Base-by-base conservation (phyloP, 2,888 invertebrate species). In the Leptinotarsa juncta region DNA sequence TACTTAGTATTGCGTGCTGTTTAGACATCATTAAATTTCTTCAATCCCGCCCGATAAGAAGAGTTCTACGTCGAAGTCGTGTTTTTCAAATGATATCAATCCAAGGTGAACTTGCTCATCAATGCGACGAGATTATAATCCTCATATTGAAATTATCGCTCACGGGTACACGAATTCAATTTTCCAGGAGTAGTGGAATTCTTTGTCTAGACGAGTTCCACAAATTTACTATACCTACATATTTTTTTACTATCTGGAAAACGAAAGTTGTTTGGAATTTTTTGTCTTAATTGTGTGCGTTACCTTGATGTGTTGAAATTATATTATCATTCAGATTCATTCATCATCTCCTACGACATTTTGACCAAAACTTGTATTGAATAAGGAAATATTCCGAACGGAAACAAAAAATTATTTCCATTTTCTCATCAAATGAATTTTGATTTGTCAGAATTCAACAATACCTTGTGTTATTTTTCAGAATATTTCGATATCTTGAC, bases 81-180 rank as follows among this genome's bases (percentile, higher is more conserved):
- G 16, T 72, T 42, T 12, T 12, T 55, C 20, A n/a, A 70, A 20
- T 60, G n/a, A 60, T 66, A 57, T 70, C 48, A 55, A 69, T 70
- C 67, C 73, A 73, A 73, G 73, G 73, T 70, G 49, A 73, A 55
- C 65, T 49, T 65, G 70, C 3, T 50, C 57, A 72, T 72, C 60
- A 72, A 72, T 72, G 67, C 68, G 42, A 32, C 26, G 18, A 49
- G 16, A 26, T 18, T 49, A 26, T 65, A 18, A 26, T 32, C 15
- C 42, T 62, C n/a, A 16, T 20, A 32, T 42, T 42, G 1, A n/a
- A 32, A 62, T 62, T 32, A 62, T 32, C 32, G 62, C n/a, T 26
- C 4, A 32, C 10, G 62, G 32, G 10, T 42, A 16, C 32, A 16
- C 4, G 7, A 62, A 32, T 42, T 16, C 42, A 62, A 62, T 42